Evolutionary conservation across 2,888 invertebrate genomes (phyloP), one percentile per base, ranked within the genome.

Genomic region (Mythimna ferrago): DNA sequence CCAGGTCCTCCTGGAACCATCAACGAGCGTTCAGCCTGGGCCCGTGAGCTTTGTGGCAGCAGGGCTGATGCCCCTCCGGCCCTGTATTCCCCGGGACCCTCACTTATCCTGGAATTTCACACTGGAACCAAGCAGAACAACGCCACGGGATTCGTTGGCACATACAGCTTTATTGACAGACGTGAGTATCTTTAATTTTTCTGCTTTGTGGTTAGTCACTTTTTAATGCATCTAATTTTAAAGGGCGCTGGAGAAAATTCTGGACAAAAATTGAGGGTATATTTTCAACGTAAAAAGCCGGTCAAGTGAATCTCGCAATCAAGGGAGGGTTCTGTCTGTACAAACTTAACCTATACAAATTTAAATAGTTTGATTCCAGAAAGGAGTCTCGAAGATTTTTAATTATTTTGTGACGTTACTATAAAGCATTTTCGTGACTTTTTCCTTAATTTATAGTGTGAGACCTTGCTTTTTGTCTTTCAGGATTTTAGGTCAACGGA

Each of bases 1-100:
- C 97, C 97, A 0, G 96, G 98, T 81, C 98, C 98, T 68, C 96
- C 97, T 76, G 97, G 97, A 0, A 97, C 97, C 41, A 97, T 98
- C 88, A 98, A 97, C 92, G 98, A 98, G 93, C 97, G 97, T 77
- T 98, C 98, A 6, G 97, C 97, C 16, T 98, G 98, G 97, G 97
- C 98, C 63, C 97, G 97, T 58, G 96, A 97, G 80, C 96, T 98
- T 58, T 98, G 98, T 88, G 98, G 98, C 11, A 95, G 96, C 82
- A 93, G 97, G 86, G 96, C 96, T 19, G 97, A 98, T 87, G 97
- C 97, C 62, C 98, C 98, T 48, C 97, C 97, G 76, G 97, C 97
- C 16, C 95, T 98, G 71, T 98, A 98, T 96, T 98, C 98, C 26
- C 98, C 98, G 16, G 97, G 98, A 44, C 97, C 98, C 2, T 97